Evolutionary conservation across 2,888 invertebrate genomes (phyloP).

Genomic region (Chrysolina americana): DNA sequence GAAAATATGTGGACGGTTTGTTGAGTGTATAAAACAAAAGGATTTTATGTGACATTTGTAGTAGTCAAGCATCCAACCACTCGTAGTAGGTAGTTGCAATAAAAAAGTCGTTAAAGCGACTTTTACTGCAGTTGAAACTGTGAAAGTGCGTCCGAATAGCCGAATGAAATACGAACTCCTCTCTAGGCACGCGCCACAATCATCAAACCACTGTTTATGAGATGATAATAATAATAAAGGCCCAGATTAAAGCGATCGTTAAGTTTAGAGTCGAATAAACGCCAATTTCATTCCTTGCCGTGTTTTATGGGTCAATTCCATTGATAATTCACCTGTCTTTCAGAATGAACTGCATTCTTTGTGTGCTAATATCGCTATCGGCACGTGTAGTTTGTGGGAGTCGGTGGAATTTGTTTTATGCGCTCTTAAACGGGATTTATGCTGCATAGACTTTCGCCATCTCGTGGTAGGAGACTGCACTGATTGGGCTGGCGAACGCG

Average conservation of each 20-base stretch:
- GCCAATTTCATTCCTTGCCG: slow-evolving; percentile 67
- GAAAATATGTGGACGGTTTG: slow-evolving; percentile 37
- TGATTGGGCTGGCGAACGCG: slow-evolving; percentile 54
- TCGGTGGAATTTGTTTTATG: slow-evolving; percentile 6
- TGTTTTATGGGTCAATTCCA: slow-evolving; percentile 66
- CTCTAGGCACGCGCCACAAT: slow-evolving; percentile 68
- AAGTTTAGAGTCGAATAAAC: slow-evolving; percentile 68
- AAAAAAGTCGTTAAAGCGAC: slow-evolving; percentile 70
- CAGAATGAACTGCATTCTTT: slow-evolving; percentile 51
- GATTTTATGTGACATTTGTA: slow-evolving; percentile 60
- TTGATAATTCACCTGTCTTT: slow-evolving; percentile 64
- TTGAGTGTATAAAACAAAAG: slow-evolving; percentile 50
- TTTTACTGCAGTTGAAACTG: slow-evolving; percentile 70
- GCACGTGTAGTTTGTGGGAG: slow-evolving; percentile 4
- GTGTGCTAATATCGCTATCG: slow-evolving; percentile 51
- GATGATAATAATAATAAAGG: slow-evolving; percentile 68
- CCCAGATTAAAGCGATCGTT: slow-evolving; percentile 69
- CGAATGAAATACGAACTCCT: slow-evolving; percentile 67
- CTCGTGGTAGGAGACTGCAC: slow-evolving; percentile 62
- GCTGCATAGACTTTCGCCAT: slow-evolving; percentile 54
- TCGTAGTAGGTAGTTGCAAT: slow-evolving; percentile 68
- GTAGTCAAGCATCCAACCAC: slow-evolving; percentile 59
- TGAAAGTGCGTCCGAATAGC: slow-evolving; percentile 69
- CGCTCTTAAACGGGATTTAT: slow-evolving; percentile 18
- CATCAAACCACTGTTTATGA: slow-evolving; percentile 66